A percentile compares a stretch with the other conserved stretches of the same genome.
Evolutionary conservation across 1,140 invertebrate genomes (phyloP).

Genomic region (Araneus ventricosus): DNA sequence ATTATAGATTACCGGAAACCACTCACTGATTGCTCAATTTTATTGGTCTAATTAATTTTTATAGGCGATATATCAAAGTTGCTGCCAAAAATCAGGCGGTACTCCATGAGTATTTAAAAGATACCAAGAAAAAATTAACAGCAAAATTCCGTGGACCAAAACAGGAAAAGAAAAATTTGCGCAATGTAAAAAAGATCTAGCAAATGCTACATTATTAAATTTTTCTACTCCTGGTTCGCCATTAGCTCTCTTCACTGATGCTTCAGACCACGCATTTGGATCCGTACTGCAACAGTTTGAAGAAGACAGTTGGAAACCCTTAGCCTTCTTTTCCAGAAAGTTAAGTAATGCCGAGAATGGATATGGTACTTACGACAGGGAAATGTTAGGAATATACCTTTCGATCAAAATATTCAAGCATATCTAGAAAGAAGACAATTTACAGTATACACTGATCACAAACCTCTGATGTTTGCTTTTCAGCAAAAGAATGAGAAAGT

Average conservation of each 20-base stretch:
- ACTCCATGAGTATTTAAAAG: slow-evolving; percentile 61
- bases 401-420: not conserved
- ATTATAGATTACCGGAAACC: slow-evolving; percentile 78
- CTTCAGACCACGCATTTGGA: too few species aligned
- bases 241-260: too few species aligned
- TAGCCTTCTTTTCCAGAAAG: slow-evolving; percentile 75
- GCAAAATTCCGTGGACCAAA: not conserved
- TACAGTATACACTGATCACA: slow-evolving; percentile 1
- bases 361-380: slow-evolving; percentile 58
- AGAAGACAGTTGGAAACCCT: slow-evolving; percentile 32
- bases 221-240: too few species aligned
- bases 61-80: slow-evolving; percentile 79
- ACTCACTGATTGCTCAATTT: slow-evolving; percentile 78
- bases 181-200: slow-evolving; percentile 38
- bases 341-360: slow-evolving; percentile 58
- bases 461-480: slow-evolving; percentile 11
- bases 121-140: slow-evolving; percentile 11
- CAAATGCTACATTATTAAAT: slow-evolving; percentile 3
- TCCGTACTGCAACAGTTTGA: too few species aligned
- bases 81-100: slow-evolving; percentile 72
- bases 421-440: slow-evolving; percentile 7
- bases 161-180: not conserved
- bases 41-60: slow-evolving; percentile 80
- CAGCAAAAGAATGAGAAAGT: slow-evolving; percentile 22
- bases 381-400: slow-evolving; percentile 29